These are phyloP conservation scores for Poeciliopsis turrubarensis DNA, from an alignment of 2,113 vertebrate species.

Conservation along the genomic window DNA sequence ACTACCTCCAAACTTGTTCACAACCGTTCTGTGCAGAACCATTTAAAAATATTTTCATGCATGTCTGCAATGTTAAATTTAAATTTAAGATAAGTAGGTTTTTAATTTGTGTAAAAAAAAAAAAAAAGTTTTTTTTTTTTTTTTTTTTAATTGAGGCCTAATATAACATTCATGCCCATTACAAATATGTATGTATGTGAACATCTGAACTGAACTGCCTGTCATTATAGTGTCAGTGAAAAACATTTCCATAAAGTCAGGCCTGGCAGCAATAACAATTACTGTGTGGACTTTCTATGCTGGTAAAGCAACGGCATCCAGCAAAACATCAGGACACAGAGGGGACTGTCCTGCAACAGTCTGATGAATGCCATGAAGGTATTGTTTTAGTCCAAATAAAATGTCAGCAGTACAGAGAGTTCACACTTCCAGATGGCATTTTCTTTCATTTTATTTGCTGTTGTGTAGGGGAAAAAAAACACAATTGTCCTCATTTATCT, in stretches of 20 bases:
- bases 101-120: no score
- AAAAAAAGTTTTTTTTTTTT: no score
- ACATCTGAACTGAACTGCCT: background rate
- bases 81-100: no score
- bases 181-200: no score
- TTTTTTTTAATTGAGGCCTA: no score
- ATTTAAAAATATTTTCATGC: background rate
- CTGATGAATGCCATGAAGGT: constrained; percentile 5
- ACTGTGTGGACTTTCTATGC: background rate
- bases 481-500: constrained; percentile 11
- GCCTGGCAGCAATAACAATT: background rate
- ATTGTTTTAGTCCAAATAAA: constrained; percentile 45
- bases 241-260: background rate
- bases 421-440: background rate
- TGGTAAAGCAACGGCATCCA: constrained; percentile 1
- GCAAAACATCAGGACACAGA: background rate
- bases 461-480: constrained; percentile 8
- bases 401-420: background rate
- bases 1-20: background rate
- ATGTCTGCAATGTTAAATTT: no score
- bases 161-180: no score
- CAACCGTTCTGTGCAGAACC: background rate
- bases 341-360: constrained; percentile 1
- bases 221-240: background rate
- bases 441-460: constrained; percentile 7